Evolutionary conservation across 2,113 vertebrate species (phyloP).

Genomic region (Callorhinus ursinus): DNA sequence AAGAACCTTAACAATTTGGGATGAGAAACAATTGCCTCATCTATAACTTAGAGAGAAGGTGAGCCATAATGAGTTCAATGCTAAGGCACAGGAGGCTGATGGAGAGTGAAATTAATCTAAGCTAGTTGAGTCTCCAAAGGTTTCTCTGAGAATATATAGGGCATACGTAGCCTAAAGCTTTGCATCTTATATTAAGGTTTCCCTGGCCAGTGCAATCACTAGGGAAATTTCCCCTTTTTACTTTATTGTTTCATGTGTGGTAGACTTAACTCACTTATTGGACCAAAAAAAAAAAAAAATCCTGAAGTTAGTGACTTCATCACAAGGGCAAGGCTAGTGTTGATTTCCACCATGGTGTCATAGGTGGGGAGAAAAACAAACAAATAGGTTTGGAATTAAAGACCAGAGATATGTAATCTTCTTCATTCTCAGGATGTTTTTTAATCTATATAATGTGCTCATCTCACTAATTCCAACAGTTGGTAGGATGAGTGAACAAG

Average conservation of each 20-base stretch:
- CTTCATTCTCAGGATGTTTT: background rate
- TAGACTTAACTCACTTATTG: background rate
- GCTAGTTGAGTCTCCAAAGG: background rate
- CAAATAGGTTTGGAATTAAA: background rate
- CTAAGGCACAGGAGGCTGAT: background rate
- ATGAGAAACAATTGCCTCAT: background rate
- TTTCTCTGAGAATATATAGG: background rate
- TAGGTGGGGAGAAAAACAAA: fast-evolving
- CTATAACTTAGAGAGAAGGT: background rate
- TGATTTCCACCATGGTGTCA: background rate
- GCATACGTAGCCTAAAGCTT: background rate
- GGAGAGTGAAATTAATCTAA: background rate
- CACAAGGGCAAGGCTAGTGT: background rate
- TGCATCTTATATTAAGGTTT: background rate
- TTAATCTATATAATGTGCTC: background rate
- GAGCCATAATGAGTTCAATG: background rate
- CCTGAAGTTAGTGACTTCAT: background rate
- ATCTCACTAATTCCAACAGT: background rate
- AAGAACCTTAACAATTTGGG: background rate
- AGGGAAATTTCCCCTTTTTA: background rate
- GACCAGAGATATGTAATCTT: background rate
- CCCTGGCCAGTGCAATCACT: background rate
- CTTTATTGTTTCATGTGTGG: background rate
- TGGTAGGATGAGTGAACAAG: background rate
- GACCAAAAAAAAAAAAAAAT: background rate